Evolutionary conservation across 2,888 invertebrate species (phyloP).

Genomic region (Cerastis leucographa): DNA sequence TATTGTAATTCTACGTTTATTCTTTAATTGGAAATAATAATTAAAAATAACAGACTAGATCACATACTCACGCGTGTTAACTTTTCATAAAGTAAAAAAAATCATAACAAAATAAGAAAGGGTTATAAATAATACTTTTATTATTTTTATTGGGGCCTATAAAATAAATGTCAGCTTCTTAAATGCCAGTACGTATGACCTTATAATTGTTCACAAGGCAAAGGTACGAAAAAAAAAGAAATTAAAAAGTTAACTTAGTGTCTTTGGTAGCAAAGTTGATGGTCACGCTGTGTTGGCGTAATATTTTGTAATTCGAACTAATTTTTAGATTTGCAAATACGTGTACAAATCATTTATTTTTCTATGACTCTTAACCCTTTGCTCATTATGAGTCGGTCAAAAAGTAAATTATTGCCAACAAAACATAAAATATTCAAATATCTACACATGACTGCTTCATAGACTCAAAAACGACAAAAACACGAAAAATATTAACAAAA

Average conservation of each 20-base stretch:
- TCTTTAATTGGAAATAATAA: not conserved
- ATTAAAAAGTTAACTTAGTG: slow-evolving; percentile 40
- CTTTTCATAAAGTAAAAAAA: slow-evolving; percentile 42
- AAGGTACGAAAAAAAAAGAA: slow-evolving; percentile 39
- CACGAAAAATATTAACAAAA: not conserved
- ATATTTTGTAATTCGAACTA: slow-evolving; percentile 30
- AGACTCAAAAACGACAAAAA: not conserved
- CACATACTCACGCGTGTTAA: slow-evolving; percentile 21
- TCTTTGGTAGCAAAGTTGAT: slow-evolving; percentile 24
- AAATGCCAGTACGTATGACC: slow-evolving; percentile 59
- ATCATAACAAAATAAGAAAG: slow-evolving; percentile 60
- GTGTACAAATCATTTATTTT: not conserved
- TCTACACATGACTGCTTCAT: not conserved
- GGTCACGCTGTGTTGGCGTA: not conserved
- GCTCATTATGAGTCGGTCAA: not conserved
- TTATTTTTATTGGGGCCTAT: slow-evolving; percentile 52
- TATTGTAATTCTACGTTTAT: not conserved
- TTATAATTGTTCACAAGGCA: slow-evolving; percentile 48
- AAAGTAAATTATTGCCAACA: not conserved
- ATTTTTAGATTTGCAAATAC: not conserved
- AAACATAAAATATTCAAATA: not conserved
- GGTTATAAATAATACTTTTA: slow-evolving; percentile 23
- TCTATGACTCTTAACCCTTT: not conserved
- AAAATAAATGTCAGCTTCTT: slow-evolving; percentile 57
- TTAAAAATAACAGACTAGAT: not conserved